Percentiles rank a stretch among this genome's conserved stretches.
Conservation (phyloP, 2,113 vertebrate genomes). For the Oenanthe oenanthe region DNA sequence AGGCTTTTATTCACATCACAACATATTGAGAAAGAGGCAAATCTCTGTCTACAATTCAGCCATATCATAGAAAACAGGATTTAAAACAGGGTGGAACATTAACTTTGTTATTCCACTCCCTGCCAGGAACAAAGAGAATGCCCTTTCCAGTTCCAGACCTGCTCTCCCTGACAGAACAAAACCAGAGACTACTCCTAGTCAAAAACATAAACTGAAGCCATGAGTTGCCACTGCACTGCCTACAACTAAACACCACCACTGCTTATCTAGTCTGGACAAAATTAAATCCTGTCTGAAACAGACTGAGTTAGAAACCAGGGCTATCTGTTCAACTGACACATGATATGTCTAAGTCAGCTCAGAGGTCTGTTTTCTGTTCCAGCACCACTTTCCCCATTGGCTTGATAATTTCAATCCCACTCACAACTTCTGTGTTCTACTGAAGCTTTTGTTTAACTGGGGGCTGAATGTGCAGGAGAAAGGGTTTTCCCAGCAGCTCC, state of each 20-base stretch:
- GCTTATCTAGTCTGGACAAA: neutral
- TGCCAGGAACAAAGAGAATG: neutral
- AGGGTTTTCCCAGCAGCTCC: neutral
- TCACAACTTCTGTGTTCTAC: neutral
- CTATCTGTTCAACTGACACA: conserved; percentile 29
- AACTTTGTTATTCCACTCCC: neutral
- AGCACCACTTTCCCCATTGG: neutral
- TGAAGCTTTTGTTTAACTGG: conserved; percentile 19
- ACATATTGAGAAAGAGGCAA: neutral
- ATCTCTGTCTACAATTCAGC: neutral
- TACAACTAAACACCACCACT: neutral
- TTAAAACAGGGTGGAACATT: neutral
- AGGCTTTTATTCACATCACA: neutral
- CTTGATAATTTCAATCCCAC: conserved; percentile 16
- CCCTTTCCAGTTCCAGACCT: neutral
- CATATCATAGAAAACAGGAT: neutral
- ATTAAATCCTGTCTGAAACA: conserved; percentile 6
- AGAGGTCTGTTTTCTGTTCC: conserved; percentile 37
- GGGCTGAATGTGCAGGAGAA: neutral
- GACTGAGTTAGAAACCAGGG: neutral
- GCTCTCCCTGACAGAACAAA: neutral
- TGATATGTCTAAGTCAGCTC: neutral
- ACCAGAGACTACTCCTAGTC: neutral
- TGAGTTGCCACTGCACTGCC: neutral
- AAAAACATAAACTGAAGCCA: neutral